These are phyloP conservation scores for Vollenhovia emeryi DNA, from an alignment of 1,140 invertebrate genomes.

Conservation along the genomic window DNA sequence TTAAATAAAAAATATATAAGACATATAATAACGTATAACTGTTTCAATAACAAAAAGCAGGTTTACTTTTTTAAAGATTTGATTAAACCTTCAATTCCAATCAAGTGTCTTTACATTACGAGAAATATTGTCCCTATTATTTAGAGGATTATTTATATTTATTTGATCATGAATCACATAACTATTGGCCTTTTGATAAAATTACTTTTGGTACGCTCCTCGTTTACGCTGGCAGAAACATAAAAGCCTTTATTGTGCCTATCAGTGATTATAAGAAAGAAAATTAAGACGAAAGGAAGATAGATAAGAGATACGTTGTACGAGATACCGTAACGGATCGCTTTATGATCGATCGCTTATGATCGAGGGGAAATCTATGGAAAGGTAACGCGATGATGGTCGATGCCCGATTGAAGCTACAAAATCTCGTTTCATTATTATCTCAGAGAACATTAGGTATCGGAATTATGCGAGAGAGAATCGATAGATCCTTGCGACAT, in stretches of 20 bases:
- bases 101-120: neutral
- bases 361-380: neutral
- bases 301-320: constrained; percentile 12
- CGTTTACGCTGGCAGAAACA: constrained; percentile 75
- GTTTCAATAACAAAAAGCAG: neutral
- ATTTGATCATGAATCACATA: constrained; percentile 14
- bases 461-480: constrained; percentile 15
- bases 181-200: constrained; percentile 30
- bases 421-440: constrained; percentile 7
- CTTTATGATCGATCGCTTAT: constrained; percentile 39
- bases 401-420: constrained; percentile 13
- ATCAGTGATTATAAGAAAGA: constrained; percentile 62
- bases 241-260: constrained; percentile 80
- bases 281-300: constrained; percentile 3
- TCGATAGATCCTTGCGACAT: constrained; percentile 1
- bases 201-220: constrained; percentile 54
- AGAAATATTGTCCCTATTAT: neutral
- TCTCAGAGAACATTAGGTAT: neutral
- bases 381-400: neutral
- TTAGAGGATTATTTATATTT: constrained; percentile 28
- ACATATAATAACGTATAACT: neutral
- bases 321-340: constrained; percentile 19
- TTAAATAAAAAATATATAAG: neutral
- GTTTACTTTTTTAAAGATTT: neutral
- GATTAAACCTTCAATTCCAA: neutral